These are phyloP conservation scores for Eidolon dupreanum DNA, from an alignment of 2,797 vertebrate genomes.

Conservation along the genomic window DNA sequence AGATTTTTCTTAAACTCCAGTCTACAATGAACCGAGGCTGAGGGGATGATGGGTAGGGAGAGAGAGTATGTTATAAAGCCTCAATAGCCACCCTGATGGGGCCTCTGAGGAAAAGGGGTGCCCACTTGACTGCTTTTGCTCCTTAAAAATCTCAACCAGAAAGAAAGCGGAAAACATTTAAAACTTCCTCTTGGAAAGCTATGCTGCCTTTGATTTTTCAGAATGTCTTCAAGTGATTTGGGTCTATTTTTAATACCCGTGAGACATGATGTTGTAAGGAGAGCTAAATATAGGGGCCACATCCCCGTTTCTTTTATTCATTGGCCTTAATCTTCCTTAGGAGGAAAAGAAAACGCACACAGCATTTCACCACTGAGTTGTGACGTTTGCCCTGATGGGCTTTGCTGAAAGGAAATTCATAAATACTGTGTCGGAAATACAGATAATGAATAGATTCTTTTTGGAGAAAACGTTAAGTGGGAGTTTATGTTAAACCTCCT, in stretches of 20 bases:
- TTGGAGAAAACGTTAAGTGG: slow-evolving; percentile 64
- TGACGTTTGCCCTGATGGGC: slow-evolving; percentile 79
- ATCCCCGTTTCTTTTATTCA: slow-evolving; percentile 66
- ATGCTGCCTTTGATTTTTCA: slow-evolving; percentile 62
- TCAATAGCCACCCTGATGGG: neutral
- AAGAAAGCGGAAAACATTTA: slow-evolving; percentile 56
- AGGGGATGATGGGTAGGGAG: neutral
- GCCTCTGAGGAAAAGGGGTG: neutral
- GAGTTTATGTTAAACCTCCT: slow-evolving; percentile 73
- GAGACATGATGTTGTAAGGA: slow-evolving; percentile 72
- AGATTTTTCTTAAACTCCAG: neutral
- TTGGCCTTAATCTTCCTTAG: slow-evolving; percentile 70
- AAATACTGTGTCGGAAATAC: slow-evolving; percentile 75
- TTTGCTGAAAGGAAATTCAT: slow-evolving; percentile 71
- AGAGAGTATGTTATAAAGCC: neutral
- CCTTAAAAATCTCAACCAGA: slow-evolving; percentile 19
- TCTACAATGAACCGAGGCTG: neutral
- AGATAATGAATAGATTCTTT: slow-evolving; percentile 79
- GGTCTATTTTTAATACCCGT: slow-evolving; percentile 76
- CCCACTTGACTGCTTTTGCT: neutral
- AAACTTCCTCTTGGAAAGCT: slow-evolving; percentile 72
- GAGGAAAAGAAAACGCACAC: slow-evolving; percentile 49
- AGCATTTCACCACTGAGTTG: slow-evolving; percentile 65
- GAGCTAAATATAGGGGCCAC: slow-evolving; percentile 73
- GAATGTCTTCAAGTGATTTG: slow-evolving; percentile 79